These are phyloP conservation scores for Rambutsinella grinnellia DNA, from an alignment of 2,888 invertebrate genomes.

Conservation along the genomic window DNA sequence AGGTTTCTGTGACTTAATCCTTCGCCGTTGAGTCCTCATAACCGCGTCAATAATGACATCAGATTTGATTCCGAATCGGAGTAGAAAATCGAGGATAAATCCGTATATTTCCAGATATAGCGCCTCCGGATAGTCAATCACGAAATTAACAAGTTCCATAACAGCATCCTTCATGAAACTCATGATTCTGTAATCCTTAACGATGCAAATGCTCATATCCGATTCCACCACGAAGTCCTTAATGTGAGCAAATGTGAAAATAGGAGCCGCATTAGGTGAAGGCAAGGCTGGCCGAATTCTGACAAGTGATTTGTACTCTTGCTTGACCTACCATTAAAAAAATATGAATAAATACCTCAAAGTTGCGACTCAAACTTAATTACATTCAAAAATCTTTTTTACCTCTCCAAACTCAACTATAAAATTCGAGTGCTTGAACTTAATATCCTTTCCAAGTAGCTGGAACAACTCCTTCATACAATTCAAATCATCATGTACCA, in stretches of 20 bases:
- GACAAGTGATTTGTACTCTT: slow-evolving; percentile 23
- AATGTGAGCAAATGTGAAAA: slow-evolving; percentile 45
- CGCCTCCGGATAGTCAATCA: slow-evolving; percentile 44
- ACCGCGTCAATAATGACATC: slow-evolving; percentile 49
- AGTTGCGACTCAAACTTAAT: not conserved
- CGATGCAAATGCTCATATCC: slow-evolving; percentile 32
- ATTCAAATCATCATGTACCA: slow-evolving; percentile 45
- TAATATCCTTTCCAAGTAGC: slow-evolving; percentile 47
- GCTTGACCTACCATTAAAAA: slow-evolving; percentile 2
- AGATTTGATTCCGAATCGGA: slow-evolving; percentile 45
- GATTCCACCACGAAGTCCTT: slow-evolving; percentile 34
- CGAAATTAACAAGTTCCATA: slow-evolving; percentile 36
- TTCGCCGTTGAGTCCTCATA: slow-evolving; percentile 44
- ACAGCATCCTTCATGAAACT: slow-evolving; percentile 40
- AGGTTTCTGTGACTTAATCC: slow-evolving; percentile 33
- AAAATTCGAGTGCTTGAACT: slow-evolving; percentile 40
- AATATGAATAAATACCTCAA: too few species aligned
- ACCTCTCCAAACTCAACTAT: slow-evolving; percentile 52
- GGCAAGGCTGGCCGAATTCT: slow-evolving; percentile 36
- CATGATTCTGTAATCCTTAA: slow-evolving; percentile 41
- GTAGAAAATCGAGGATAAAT: slow-evolving; percentile 52
- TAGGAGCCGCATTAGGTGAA: not conserved
- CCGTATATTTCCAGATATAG: slow-evolving; percentile 41
- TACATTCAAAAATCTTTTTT: not conserved
- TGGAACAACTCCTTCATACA: slow-evolving; percentile 47